Base-by-base conservation (phyloP, 1,140 invertebrate genomes). In the Bombus polaris region DNA sequence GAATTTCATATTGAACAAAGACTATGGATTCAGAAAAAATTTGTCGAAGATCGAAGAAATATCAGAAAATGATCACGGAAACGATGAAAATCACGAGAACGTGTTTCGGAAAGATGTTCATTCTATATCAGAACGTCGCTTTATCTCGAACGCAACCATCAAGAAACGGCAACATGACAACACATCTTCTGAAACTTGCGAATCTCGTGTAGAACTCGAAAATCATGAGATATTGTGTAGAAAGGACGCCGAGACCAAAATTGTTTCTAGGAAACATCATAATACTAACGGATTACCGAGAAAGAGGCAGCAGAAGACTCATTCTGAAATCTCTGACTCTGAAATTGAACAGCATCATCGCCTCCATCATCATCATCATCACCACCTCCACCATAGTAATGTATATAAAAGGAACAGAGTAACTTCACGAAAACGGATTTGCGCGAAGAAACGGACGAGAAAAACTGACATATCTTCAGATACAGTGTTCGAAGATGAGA, bases 401-500 rank as follows among this genome's bases (percentile, higher is more conserved):
- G 77, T 85, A 37, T 89, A 86, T 62, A 92, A 89, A 79, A 91
- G 84, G 22, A 92, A 77, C 39, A 89, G 87, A 22, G 66, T 83
- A 0, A 74, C 70, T 0, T 83, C 89, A 32, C 89, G 90, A 35
- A 92, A 79, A 80, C 89, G 90, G 12, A 86, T 89, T 25, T 84
- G 85, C 9, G 88, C 91, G 10, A 92, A 84, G 12, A 94, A 92
- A 68, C 82, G 92, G 2, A 89, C 87, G 66, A 93, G 85, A 65
- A 82, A 84, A n/a, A 87, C 74, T n/a, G 90, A 89, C 2, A 68
- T 84, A 1, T 81, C 91, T 15, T 78, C 92, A 13, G 91, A 93
- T 73, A 71, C 91, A 0, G 87, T 92, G n/a, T 89, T 89, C 68
- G 94, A 94, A 37, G 90, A 92, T 37, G 93, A 94, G 80, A 94